Evolutionary conservation across 1,140 invertebrate genomes (phyloP).

Genomic region (Prorops nasuta): DNA sequence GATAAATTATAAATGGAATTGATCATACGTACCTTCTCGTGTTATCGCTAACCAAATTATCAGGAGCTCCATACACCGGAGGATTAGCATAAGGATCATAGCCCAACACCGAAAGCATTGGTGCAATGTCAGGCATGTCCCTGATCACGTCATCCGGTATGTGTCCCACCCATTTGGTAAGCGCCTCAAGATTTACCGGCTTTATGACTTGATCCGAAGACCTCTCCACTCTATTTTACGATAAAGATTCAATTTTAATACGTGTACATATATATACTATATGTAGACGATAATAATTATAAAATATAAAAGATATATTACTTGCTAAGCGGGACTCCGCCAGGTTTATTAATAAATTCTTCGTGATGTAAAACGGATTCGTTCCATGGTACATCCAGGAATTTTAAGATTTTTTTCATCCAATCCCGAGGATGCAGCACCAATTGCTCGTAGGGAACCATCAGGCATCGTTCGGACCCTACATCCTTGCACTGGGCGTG

Average conservation of each 20-base stretch:
- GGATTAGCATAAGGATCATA: slow-evolving; percentile 94
- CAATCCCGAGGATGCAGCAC: slow-evolving; percentile 89
- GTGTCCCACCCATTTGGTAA: slow-evolving; percentile 94
- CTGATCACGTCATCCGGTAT: slow-evolving; percentile 87
- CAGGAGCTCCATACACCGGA: slow-evolving; percentile 87
- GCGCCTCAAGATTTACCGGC: slow-evolving; percentile 93
- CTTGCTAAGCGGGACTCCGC: slow-evolving; percentile 91
- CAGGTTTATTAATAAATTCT: slow-evolving; percentile 92
- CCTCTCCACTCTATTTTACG: slow-evolving; percentile 82
- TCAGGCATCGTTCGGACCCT: slow-evolving; percentile 80
- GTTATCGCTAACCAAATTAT: slow-evolving; percentile 80
- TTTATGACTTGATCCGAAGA: slow-evolving; percentile 99
- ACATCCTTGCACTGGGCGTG: slow-evolving; percentile 89
- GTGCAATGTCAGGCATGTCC: slow-evolving; percentile 89
- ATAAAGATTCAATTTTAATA: too few relatives aligned
- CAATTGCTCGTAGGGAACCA: slow-evolving; percentile 94
- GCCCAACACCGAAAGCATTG: slow-evolving; percentile 87
- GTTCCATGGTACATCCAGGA: slow-evolving; percentile 93
- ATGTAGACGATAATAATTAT: too few relatives aligned
- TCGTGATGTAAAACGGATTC: slow-evolving; percentile 96
- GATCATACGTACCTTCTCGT: slow-evolving; percentile 57
- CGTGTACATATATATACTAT: too few relatives aligned
- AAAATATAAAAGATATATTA: too few relatives aligned
- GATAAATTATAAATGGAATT: slow-evolving; percentile 2
- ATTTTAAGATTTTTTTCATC: slow-evolving; percentile 87